A percentile compares a stretch with the other conserved stretches of the same genome.
phyloP scores from a whole-genome alignment of 2,797 vertebrate genomes.

The Cetoscarus ocellatus region DNA sequence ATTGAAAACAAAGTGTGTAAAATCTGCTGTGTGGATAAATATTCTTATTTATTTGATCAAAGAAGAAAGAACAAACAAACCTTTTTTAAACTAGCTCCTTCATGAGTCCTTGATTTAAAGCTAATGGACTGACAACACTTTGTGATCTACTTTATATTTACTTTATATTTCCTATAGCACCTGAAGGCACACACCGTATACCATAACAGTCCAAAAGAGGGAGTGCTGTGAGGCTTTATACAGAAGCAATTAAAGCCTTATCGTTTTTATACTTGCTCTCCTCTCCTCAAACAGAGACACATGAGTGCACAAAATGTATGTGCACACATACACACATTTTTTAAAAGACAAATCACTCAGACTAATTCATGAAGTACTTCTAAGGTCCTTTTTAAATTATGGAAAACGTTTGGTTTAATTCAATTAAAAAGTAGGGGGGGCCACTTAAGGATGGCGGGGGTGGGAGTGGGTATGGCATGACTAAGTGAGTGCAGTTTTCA shows the following conservation, averaged over 20 bases:
- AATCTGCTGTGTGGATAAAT: not conserved
- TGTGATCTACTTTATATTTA: constrained; percentile 33
- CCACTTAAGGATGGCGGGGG: constrained; percentile 62
- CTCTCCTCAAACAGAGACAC: constrained; percentile 59
- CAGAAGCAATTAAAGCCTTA: constrained; percentile 80
- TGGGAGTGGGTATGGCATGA: constrained; percentile 46
- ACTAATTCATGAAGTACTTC: constrained; percentile 75
- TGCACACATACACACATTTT: constrained; percentile 39
- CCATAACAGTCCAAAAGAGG: constrained; percentile 49
- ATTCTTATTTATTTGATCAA: not conserved
- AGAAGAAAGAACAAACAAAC: constrained; percentile 4
- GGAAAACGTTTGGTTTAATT: constrained; percentile 76
- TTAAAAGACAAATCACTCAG: constrained; percentile 71
- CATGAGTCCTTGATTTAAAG: constrained; percentile 19
- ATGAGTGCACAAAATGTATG: constrained; percentile 10
- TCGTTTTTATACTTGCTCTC: constrained; percentile 67
- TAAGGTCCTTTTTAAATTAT: constrained; percentile 68
- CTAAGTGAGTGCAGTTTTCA: constrained; percentile 43
- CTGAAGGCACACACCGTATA: constrained; percentile 70
- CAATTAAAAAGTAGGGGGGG: constrained; percentile 76
- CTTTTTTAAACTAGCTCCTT: constrained; percentile 21
- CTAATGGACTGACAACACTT: constrained; percentile 31
- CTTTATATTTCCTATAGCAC: constrained; percentile 61
- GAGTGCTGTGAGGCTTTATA: constrained; percentile 58
- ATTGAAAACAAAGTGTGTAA: not conserved